A percentile compares a stretch with the other conserved stretches of the same genome.
phyloP scores from a whole-genome alignment of 2,888 invertebrate species.

The Amphipoea lucens region DNA sequence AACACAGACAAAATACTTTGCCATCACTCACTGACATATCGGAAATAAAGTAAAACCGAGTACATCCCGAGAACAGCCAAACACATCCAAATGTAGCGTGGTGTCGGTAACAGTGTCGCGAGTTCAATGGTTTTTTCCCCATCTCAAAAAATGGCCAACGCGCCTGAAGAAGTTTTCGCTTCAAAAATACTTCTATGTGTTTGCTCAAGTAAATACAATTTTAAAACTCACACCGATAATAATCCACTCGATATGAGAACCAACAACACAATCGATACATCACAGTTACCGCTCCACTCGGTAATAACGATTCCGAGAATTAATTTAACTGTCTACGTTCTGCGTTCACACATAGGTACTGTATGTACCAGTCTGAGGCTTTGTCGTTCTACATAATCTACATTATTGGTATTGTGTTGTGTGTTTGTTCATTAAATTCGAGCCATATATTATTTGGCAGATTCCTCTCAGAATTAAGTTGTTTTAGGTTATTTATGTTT shows the following conservation, averaged over 20 bases:
- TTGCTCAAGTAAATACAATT: neutral
- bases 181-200: neutral
- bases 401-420: constrained; percentile 27
- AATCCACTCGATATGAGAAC: constrained; percentile 7
- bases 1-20: too few relatives aligned
- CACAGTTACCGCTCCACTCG: constrained; percentile 10
- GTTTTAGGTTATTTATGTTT: too few relatives aligned
- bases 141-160: too few relatives aligned
- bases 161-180: too few relatives aligned
- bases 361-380: neutral
- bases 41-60: too few relatives aligned
- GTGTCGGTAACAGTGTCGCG: too few relatives aligned
- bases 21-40: too few relatives aligned
- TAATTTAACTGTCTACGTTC: constrained; percentile 24
- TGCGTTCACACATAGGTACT: neutral
- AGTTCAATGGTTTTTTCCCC: too few relatives aligned
- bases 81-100: too few relatives aligned
- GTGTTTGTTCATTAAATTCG: constrained; percentile 14
- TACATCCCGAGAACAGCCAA: too few relatives aligned
- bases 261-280: constrained; percentile 26
- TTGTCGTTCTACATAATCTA: neutral
- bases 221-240: neutral
- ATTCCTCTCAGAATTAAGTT: too few relatives aligned
- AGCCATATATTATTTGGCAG: neutral
- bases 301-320: constrained; percentile 20